A percentile compares a stretch with the other conserved stretches of the same genome.
phyloP scores from a whole-genome alignment of 2,888 invertebrate species.

The Pelosia muscerda region DNA sequence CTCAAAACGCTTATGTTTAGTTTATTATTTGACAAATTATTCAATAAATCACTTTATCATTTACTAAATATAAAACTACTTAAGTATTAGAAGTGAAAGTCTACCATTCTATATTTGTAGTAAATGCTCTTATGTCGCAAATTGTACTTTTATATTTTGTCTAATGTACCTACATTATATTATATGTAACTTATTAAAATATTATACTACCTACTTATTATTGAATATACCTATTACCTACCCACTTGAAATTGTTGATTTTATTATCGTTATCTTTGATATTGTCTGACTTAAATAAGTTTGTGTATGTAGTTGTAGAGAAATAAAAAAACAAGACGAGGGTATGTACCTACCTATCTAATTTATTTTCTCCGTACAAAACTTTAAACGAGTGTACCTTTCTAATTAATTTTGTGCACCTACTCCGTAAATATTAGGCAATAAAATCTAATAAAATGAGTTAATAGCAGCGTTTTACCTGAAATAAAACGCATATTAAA shows the following conservation, averaged over 20 bases:
- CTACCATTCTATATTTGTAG: not conserved
- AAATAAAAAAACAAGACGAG: not conserved
- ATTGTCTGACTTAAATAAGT: not conserved
- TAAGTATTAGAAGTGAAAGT: too few species aligned
- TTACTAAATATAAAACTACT: too few species aligned
- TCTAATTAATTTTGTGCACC: not conserved
- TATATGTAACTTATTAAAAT: not conserved
- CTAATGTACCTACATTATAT: not conserved
- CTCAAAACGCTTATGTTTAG: not conserved
- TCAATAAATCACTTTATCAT: too few species aligned
- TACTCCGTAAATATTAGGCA: not conserved
- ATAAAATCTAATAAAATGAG: conserved; percentile 1
- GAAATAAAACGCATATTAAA: too few species aligned
- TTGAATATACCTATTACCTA: too few species aligned
- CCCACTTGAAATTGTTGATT: not conserved
- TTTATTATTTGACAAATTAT: not conserved
- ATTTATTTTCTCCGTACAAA: too few species aligned
- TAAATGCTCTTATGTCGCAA: not conserved
- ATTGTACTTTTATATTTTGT: not conserved
- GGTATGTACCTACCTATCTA: not conserved
- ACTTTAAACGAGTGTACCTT: too few species aligned
- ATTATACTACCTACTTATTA: not conserved
- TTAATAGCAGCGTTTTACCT: too few species aligned
- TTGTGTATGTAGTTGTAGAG: too few species aligned
- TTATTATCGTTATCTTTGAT: not conserved